Evolutionary conservation across 1,140 invertebrate genomes (phyloP).

Genomic region (Ericerus pela): DNA sequence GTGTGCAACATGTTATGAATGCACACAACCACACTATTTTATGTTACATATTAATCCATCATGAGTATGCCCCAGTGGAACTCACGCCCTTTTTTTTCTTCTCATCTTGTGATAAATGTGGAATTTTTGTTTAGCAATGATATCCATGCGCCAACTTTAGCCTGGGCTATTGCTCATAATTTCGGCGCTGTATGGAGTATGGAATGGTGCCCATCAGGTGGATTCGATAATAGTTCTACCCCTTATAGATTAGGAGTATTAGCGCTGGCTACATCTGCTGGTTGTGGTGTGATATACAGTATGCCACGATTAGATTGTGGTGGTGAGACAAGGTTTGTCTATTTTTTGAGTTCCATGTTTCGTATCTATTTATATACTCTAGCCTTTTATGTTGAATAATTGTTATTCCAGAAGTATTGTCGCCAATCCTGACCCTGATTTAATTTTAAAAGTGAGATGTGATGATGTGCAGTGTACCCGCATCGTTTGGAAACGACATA

Average conservation of each 20-base stretch:
- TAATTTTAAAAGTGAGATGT: constrained; percentile 13
- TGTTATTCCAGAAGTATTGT: background rate
- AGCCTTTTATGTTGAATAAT: no score
- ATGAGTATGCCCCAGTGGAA: no score
- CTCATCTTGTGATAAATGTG: no score
- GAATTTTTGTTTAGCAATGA: constrained; percentile 3
- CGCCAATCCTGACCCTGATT: background rate
- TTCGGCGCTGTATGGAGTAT: constrained; percentile 50
- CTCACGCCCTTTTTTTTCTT: no score
- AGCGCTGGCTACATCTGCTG: constrained; percentile 49
- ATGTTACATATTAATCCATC: no score
- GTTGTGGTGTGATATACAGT: constrained; percentile 42
- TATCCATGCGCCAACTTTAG: constrained; percentile 7
- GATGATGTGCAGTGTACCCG: constrained; percentile 20
- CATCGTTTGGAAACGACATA: constrained; percentile 19
- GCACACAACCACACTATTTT: no score
- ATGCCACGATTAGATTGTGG: constrained; percentile 30
- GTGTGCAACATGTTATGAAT: no score
- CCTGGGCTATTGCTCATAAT: constrained; percentile 37
- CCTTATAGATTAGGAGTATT: constrained; percentile 42
- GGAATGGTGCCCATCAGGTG: constrained; percentile 61
- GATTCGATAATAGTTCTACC: constrained; percentile 27
- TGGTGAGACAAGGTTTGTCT: no score
- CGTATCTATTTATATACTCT: no score
- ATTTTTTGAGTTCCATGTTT: no score